Conservation (phyloP, 2,888 invertebrate species). For the Luffia ferchaultella region DNA sequence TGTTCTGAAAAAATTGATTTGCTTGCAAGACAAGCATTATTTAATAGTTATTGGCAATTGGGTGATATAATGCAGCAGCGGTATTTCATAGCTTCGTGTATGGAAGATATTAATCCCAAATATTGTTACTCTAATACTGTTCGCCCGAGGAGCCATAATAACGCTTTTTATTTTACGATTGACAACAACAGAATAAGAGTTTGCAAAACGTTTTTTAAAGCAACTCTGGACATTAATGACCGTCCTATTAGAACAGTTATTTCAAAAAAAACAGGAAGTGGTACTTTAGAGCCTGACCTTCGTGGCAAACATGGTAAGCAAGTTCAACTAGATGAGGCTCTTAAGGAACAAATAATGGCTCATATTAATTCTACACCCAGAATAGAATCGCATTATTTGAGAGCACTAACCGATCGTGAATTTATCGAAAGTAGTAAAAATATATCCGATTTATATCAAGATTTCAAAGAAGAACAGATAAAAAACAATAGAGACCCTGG, state of each 20-base stretch:
- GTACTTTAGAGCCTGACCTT: not conserved
- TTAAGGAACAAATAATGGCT: not conserved
- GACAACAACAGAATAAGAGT: slow-evolving; percentile 2
- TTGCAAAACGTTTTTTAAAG: not conserved
- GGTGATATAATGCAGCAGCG: slow-evolving; percentile 4
- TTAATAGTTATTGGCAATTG: slow-evolving; percentile 5
- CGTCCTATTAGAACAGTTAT: not conserved
- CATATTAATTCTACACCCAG: not conserved
- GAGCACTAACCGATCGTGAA: not conserved
- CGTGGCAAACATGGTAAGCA: not conserved
- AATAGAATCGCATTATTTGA: not conserved
- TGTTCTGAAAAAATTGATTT: slow-evolving; percentile 3
- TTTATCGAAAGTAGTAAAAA: not conserved
- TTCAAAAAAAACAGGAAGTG: not conserved
- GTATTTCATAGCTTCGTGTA: slow-evolving; percentile 6
- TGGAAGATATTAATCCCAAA: slow-evolving; percentile 3
- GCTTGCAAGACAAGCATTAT: not conserved
- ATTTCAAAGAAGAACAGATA: not conserved
- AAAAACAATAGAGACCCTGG: not conserved
- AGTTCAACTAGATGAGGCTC: not conserved
- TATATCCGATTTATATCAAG: not conserved
- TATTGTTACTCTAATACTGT: slow-evolving; percentile 6
- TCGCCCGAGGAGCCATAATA: slow-evolving; percentile 2
- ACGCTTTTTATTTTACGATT: slow-evolving; percentile 3
- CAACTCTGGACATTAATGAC: not conserved